These are phyloP conservation scores for Brotula barbata DNA, from an alignment of 2,797 vertebrate species.

Conservation along the genomic window DNA sequence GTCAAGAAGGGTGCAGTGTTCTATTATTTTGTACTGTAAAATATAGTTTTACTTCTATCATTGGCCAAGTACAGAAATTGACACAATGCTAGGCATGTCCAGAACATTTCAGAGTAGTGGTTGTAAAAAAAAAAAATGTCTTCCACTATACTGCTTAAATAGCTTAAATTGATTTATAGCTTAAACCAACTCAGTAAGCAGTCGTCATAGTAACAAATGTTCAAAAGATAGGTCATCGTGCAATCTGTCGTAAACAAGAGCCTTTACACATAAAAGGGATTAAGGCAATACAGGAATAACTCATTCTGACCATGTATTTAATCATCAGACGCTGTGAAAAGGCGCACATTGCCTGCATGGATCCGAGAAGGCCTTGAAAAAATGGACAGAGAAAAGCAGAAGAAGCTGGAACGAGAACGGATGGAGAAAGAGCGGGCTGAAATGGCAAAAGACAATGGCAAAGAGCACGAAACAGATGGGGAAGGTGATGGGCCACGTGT, in stretches of 20 bases:
- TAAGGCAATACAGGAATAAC: background rate
- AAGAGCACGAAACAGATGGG: constrained; percentile 80
- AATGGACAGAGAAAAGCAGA: constrained; percentile 98
- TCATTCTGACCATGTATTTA: constrained; percentile 8
- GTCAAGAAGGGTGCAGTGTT: background rate
- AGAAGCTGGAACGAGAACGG: constrained; percentile 92
- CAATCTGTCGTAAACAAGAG: background rate
- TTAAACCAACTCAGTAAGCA: background rate
- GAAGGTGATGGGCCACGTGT: constrained; percentile 86
- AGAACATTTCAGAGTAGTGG: background rate
- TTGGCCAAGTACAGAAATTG: background rate
- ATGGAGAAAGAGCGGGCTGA: constrained; percentile 95
- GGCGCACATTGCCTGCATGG: constrained; percentile 96
- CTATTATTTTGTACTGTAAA: too few species aligned
- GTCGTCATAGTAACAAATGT: background rate
- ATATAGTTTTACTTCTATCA: background rate
- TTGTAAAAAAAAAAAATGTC: too few species aligned
- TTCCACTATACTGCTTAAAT: too few species aligned
- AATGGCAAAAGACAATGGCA: constrained; percentile 86
- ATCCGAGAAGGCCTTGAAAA: constrained; percentile 98
- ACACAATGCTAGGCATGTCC: background rate
- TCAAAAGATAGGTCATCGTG: background rate
- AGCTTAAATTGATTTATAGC: too few species aligned
- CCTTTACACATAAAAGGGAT: background rate
- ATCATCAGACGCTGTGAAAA: constrained; percentile 90